Evolutionary conservation across 2,888 invertebrate genomes (phyloP).

Genomic region (Tachina grossa): DNA sequence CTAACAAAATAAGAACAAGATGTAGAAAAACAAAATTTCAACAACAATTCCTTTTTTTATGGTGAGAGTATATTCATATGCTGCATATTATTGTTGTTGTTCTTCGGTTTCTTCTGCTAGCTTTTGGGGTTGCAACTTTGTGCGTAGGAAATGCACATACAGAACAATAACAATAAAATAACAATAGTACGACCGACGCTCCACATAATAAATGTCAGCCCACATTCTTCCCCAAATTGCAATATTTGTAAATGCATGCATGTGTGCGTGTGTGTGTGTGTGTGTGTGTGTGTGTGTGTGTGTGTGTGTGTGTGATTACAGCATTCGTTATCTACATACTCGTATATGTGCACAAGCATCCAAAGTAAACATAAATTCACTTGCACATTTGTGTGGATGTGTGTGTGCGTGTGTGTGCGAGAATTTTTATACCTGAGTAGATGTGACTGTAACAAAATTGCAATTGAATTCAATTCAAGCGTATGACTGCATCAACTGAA

Average conservation of each 20-base stretch:
- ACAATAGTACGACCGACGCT: slow-evolving; percentile 33
- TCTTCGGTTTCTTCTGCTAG: slow-evolving; percentile 23
- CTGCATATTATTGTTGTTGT: slow-evolving; percentile 20
- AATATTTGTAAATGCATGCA: background rate
- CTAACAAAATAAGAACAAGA: slow-evolving; percentile 41
- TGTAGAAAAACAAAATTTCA: slow-evolving; percentile 38
- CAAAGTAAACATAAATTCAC: slow-evolving; percentile 15
- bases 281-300: background rate
- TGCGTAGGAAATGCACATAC: slow-evolving; percentile 56
- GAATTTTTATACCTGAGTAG: slow-evolving; percentile 17
- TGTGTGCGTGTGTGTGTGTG: background rate
- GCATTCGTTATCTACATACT: slow-evolving; percentile 19
- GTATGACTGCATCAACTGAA: slow-evolving; percentile 56
- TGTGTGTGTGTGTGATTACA: slow-evolving; percentile 1
- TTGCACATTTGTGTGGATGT: background rate
- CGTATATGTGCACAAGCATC: background rate
- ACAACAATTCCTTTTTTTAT: slow-evolving; percentile 39
- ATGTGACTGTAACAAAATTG: slow-evolving; percentile 68
- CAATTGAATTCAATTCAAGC: slow-evolving; percentile 69
- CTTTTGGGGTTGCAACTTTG: slow-evolving; percentile 67
- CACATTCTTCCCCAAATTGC: slow-evolving; percentile 49
- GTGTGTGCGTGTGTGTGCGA: slow-evolving; percentile 2
- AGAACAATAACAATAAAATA: slow-evolving; percentile 56
- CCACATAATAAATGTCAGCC: slow-evolving; percentile 54
- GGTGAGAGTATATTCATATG: slow-evolving; percentile 67